A percentile compares a stretch with the other conserved stretches of the same genome.
These are phyloP conservation scores for Sebastes matsubarae DNA, from an alignment of 2,797 vertebrate genomes.

Conservation along the genomic window DNA sequence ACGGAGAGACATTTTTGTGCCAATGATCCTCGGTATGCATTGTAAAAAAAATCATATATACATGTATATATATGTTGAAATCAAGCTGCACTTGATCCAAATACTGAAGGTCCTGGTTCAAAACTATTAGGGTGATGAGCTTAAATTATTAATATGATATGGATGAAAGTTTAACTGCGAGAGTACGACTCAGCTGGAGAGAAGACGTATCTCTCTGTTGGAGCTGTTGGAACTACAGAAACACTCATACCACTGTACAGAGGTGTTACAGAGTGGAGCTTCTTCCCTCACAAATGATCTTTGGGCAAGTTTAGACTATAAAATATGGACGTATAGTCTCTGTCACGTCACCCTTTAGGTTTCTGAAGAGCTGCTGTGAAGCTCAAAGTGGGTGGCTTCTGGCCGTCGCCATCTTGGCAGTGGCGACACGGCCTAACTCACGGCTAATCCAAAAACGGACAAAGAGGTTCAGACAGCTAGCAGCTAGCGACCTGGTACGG, in stretches of 20 bases:
- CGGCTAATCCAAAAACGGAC: no score
- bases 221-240: neutral
- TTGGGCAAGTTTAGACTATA: no score
- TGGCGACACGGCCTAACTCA: no score
- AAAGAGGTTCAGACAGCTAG: no score
- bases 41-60: neutral
- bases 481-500: no score
- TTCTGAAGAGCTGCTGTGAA: no score
- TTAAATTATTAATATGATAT: neutral
- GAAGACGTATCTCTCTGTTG: neutral
- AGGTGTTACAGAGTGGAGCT: neutral
- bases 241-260: neutral
- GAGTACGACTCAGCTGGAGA: neutral
- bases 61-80: neutral
- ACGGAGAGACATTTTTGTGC: neutral
- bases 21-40: neutral
- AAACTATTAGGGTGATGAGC: neutral
- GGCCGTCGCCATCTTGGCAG: no score
- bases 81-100: neutral
- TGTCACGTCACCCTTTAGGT: no score
- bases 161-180: neutral
- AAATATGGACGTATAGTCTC: no score
- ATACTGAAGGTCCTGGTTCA: no score
- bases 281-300: neutral
- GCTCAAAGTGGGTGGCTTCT: no score